Conservation (phyloP, 2,797 vertebrate species). For the Poeciliopsis paucimaculata region DNA sequence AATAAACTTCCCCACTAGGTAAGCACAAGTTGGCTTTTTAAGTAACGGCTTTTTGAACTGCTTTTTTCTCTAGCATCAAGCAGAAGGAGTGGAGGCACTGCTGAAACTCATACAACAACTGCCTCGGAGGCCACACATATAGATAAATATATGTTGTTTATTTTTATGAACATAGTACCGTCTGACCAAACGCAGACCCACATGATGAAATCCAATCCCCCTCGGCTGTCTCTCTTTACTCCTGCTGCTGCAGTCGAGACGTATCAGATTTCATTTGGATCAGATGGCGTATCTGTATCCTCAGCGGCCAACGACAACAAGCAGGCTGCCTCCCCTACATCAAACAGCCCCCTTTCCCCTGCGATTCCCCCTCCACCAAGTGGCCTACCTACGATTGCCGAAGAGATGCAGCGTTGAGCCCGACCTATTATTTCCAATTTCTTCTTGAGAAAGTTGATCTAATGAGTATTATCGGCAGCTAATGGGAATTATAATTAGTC, state of each 20-base stretch:
- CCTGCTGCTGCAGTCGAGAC: conserved; percentile 30
- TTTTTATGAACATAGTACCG: neutral
- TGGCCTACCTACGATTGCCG: conserved; percentile 46
- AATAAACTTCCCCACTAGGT: conserved; percentile 34
- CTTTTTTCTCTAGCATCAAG: neutral
- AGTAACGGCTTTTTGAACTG: neutral
- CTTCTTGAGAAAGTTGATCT: conserved; percentile 85
- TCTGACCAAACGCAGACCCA: conserved; percentile 29
- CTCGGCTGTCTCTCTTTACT: conserved; percentile 36
- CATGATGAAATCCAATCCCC: conserved; percentile 19
- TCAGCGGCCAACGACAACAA: conserved; percentile 30
- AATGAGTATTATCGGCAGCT: conserved; percentile 85
- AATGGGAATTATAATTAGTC: conserved; percentile 88
- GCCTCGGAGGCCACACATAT: neutral
- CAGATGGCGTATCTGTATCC: conserved; percentile 52
- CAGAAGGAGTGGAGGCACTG: neutral
- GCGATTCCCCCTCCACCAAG: neutral
- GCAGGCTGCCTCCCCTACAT: conserved; percentile 29
- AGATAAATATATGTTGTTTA: conserved; percentile 9
- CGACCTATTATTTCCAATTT: conserved; percentile 81
- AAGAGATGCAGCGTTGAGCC: conserved; percentile 61
- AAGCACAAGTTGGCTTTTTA: neutral
- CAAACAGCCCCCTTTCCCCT: conserved; percentile 37
- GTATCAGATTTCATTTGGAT: conserved; percentile 63
- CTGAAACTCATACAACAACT: neutral